These are phyloP conservation scores for Coracopsis vasa DNA, from an alignment of 2,113 vertebrate genomes.

Conservation along the genomic window DNA sequence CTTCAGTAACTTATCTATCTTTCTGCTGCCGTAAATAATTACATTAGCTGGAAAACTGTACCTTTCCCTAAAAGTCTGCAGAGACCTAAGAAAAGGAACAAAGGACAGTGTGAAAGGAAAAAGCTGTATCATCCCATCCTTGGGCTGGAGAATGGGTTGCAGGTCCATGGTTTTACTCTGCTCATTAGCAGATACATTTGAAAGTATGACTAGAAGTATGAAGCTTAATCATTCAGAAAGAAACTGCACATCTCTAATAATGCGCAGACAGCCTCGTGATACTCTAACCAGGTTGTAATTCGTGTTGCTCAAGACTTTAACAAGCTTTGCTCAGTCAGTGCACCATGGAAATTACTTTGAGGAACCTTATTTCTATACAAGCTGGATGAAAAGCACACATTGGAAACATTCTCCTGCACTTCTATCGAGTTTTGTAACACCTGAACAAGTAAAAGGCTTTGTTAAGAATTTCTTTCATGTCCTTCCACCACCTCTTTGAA, in stretches of 20 bases:
- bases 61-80: not conserved
- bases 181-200: not conserved
- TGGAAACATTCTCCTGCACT: not conserved
- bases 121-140: not conserved
- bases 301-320: not conserved
- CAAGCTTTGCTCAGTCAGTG: not conserved
- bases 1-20: not conserved
- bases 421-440: not conserved
- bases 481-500: not conserved
- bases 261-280: not conserved
- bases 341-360: not conserved
- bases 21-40: not conserved
- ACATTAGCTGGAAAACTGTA: not conserved
- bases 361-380: not conserved
- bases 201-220: not conserved
- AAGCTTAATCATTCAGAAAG: not conserved
- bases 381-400: fast-evolving
- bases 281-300: not conserved
- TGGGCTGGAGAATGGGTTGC: not conserved
- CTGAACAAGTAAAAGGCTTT: not conserved
- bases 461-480: not conserved
- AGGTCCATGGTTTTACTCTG: fast-evolving
- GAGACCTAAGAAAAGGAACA: not conserved
- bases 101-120: not conserved
- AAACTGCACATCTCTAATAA: not conserved